Evolutionary conservation across 2,113 vertebrate species (phyloP).

Genomic region (Felis catus): DNA sequence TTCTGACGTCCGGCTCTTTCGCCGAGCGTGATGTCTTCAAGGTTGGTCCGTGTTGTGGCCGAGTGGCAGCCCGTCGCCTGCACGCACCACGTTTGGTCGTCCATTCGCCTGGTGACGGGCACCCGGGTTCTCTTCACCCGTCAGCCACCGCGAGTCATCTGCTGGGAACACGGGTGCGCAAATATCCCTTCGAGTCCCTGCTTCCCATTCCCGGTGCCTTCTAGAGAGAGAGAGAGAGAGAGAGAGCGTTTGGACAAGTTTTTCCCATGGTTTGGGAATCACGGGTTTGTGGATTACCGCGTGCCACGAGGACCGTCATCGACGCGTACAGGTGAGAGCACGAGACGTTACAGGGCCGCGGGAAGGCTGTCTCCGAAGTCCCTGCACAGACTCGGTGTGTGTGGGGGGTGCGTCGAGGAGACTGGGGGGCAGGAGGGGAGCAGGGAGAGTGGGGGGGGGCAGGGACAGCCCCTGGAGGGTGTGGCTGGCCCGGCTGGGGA

Average conservation of each 20-base stretch:
- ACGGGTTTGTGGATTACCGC: neutral
- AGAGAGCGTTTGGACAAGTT: neutral
- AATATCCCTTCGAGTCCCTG: neutral
- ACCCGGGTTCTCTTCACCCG: neutral
- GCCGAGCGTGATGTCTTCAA: neutral
- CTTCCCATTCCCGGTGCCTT: neutral
- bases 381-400: rapidly evolving
- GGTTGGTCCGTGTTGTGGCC: no score
- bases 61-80: neutral
- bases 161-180: rapidly evolving
- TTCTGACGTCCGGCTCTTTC: neutral
- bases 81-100: neutral
- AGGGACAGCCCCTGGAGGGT: rapidly evolving
- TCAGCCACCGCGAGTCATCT: neutral
- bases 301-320: rapidly evolving
- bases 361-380: neutral
- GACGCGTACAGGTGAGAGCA: neutral
- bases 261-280: neutral
- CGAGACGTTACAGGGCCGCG: neutral
- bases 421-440: neutral
- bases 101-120: neutral
- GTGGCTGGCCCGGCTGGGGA: no score
- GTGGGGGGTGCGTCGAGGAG: rapidly evolving
- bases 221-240: neutral
- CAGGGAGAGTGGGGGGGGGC: rapidly evolving